These are phyloP conservation scores for Drosophila nigrodunni DNA, from an alignment of 1,140 invertebrate species.

Conservation along the genomic window DNA sequence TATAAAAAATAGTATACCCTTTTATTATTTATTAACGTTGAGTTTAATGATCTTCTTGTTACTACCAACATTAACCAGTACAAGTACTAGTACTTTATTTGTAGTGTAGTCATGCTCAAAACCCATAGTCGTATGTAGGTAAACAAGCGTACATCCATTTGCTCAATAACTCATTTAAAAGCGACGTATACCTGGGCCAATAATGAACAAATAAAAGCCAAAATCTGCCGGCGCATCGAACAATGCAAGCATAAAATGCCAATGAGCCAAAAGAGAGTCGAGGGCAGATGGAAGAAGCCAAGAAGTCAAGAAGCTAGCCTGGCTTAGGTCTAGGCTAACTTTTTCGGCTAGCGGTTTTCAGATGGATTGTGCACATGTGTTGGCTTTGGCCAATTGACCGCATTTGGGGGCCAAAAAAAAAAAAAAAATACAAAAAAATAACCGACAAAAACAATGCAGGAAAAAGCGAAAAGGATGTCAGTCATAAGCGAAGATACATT, in stretches of 20 bases:
- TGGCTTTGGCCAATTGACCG: constrained; percentile 72
- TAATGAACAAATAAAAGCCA: constrained; percentile 81
- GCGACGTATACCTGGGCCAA: constrained; percentile 66
- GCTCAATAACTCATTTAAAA: constrained; percentile 81
- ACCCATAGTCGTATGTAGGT: constrained; percentile 52
- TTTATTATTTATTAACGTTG: no score
- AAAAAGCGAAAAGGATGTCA: constrained; percentile 81
- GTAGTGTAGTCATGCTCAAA: no score
- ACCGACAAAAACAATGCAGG: constrained; percentile 60
- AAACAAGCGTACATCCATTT: constrained; percentile 71
- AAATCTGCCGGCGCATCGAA: constrained; percentile 71
- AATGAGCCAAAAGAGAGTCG: constrained; percentile 29
- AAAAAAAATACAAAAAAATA: constrained; percentile 13
- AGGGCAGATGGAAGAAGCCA: background rate
- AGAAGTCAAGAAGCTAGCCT: constrained; percentile 43
- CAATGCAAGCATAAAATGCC: constrained; percentile 63
- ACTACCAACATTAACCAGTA: no score
- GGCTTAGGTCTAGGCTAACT: constrained; percentile 6
- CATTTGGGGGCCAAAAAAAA: constrained; percentile 60
- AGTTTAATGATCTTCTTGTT: no score
- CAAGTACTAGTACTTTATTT: no score
- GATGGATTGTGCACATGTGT: constrained; percentile 54
- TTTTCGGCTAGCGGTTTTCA: constrained; percentile 38
- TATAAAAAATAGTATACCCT: no score
- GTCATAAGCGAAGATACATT: constrained; percentile 80